These are phyloP conservation scores for Trachelus tabidus DNA, from an alignment of 2,888 invertebrate genomes.

Conservation along the genomic window DNA sequence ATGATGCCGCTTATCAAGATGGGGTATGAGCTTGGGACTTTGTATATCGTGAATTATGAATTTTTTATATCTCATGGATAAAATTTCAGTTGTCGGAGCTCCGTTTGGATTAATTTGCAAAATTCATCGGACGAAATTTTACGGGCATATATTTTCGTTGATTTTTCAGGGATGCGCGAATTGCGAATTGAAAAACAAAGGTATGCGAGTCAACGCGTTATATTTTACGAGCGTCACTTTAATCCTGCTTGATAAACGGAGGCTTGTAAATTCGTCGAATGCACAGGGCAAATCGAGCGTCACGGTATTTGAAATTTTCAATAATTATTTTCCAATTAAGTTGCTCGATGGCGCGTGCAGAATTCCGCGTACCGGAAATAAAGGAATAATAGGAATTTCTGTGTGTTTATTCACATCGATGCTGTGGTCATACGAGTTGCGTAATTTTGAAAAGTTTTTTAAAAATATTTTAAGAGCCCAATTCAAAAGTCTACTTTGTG, in stretches of 20 bases:
- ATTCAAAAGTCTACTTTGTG: background rate
- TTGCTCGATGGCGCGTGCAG: background rate
- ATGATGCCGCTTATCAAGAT: too few species aligned
- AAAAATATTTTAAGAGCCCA: too few species aligned
- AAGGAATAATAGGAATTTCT: background rate
- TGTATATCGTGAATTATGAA: background rate
- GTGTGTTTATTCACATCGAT: background rate
- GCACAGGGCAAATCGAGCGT: background rate
- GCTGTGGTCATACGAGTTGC: background rate
- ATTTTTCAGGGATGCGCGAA: background rate
- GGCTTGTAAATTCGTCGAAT: background rate
- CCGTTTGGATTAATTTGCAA: background rate
- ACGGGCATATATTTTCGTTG: background rate
- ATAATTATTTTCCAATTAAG: background rate
- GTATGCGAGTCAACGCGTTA: background rate
- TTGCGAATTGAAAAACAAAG: background rate
- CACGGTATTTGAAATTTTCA: background rate
- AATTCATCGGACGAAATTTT: background rate
- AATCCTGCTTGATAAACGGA: background rate
- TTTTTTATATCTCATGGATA: background rate
- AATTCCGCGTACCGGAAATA: background rate
- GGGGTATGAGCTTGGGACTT: background rate
- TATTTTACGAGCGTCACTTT: background rate
- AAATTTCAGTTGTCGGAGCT: background rate
- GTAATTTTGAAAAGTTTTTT: too few species aligned